A percentile compares a stretch with the other conserved stretches of the same genome.
Evolutionary conservation across 2,888 invertebrate species (phyloP).

Genomic region (Lepetodrilus schrolli): DNA sequence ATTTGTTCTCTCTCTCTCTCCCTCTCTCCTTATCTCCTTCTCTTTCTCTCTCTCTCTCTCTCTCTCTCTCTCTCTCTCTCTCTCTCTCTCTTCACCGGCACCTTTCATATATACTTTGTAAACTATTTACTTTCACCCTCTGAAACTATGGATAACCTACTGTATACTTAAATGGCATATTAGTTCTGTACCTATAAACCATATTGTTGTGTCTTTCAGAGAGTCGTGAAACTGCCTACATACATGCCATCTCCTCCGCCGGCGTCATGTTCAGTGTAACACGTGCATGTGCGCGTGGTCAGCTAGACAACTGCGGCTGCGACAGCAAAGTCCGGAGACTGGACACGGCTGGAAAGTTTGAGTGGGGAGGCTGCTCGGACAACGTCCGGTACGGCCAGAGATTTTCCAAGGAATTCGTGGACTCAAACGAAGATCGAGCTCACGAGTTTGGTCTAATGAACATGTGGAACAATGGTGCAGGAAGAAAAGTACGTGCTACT

Average conservation of each 20-base stretch:
- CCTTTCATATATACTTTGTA: no score
- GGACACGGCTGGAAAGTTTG: conserved; percentile 81
- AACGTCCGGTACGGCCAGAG: conserved; percentile 83
- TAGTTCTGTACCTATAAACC: no score
- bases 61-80: no score
- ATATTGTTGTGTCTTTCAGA: conserved; percentile 79
- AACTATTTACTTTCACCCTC: no score
- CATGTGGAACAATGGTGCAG: conserved; percentile 93
- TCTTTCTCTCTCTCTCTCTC: no score
- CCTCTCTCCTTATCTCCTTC: no score
- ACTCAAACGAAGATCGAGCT: conserved; percentile 86
- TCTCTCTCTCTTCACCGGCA: no score
- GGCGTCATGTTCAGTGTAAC: conserved; percentile 92
- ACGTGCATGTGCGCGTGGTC: conserved; percentile 82
- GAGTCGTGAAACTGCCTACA: conserved; percentile 91
- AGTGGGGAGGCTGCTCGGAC: conserved; percentile 96
- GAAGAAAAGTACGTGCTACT: conserved; percentile 83
- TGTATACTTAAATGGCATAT: no score
- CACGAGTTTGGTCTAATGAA: conserved; percentile 88
- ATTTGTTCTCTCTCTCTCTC: no score
- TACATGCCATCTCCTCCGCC: conserved; percentile 91
- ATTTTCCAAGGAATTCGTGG: conserved; percentile 90
- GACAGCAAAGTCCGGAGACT: conserved; percentile 85
- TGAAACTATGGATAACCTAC: no score
- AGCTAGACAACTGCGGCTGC: conserved; percentile 91